Conservation (phyloP, 2,888 invertebrate genomes). For the Halictus quadricinctus region DNA sequence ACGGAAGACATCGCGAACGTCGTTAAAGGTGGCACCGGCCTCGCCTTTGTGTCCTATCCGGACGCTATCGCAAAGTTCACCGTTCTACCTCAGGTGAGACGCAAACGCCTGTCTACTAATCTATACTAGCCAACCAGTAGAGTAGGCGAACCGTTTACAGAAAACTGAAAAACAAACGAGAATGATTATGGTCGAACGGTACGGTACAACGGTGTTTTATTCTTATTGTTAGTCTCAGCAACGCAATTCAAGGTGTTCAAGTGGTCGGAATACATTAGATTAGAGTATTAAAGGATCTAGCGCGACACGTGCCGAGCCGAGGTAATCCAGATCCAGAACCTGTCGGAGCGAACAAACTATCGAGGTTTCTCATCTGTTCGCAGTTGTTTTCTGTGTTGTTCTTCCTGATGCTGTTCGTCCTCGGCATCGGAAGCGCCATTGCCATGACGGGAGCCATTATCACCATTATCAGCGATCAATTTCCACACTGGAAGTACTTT, state of each 20-base stretch:
- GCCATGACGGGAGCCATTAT: slow-evolving; percentile 82
- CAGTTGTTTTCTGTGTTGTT: slow-evolving; percentile 84
- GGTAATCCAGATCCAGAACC: slow-evolving; percentile 36
- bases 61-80: slow-evolving; percentile 92
- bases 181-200: background rate
- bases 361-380: slow-evolving; percentile 1
- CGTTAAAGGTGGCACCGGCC: slow-evolving; percentile 89
- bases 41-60: slow-evolving; percentile 94
- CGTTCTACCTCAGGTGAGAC: slow-evolving; percentile 83
- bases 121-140: too few relatives aligned
- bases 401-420: slow-evolving; percentile 84
- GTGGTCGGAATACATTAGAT: background rate
- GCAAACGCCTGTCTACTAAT: background rate
- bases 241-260: background rate
- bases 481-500: slow-evolving; percentile 80
- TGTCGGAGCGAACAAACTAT: background rate
- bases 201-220: background rate
- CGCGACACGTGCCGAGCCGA: background rate
- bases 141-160: background rate
- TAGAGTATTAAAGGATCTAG: background rate
- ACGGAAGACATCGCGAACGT: slow-evolving; percentile 86
- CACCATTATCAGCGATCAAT: slow-evolving; percentile 82
- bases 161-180: background rate
- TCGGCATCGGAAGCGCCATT: slow-evolving; percentile 84
- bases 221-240: background rate